Percentiles rank a stretch among this genome's conserved stretches.
Evolutionary conservation across 2,797 vertebrate species (phyloP).

Genomic region (Saxicola maurus): DNA sequence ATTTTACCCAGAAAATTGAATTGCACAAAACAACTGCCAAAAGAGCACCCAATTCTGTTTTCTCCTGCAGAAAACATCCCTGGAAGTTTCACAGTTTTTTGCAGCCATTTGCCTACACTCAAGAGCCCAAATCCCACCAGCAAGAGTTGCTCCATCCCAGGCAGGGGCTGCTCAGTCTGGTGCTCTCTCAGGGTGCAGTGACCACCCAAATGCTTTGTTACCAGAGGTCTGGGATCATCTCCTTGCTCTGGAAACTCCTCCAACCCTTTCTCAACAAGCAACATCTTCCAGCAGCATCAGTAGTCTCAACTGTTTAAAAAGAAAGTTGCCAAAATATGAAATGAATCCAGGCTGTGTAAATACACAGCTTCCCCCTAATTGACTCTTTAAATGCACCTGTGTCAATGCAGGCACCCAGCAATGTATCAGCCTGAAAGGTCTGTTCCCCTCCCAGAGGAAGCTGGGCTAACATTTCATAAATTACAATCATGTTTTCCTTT

Average conservation of each 20-base stretch:
- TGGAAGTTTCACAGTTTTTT: neutral
- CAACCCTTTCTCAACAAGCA: neutral
- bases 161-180: neutral
- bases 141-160: accelerated
- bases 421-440: slow-evolving; percentile 52
- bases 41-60: neutral
- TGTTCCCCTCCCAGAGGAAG: neutral
- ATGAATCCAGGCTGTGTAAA: slow-evolving; percentile 32
- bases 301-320: neutral
- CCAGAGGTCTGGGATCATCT: neutral
- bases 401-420: neutral
- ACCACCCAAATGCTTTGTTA: neutral
- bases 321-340: neutral
- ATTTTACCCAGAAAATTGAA: slow-evolving; percentile 1
- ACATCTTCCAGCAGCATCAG: neutral
- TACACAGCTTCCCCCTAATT: slow-evolving; percentile 39
- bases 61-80: neutral
- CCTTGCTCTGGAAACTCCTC: neutral
- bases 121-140: neutral
- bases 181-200: neutral
- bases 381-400: slow-evolving; percentile 53
- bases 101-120: neutral
- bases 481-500: slow-evolving; percentile 63
- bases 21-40: neutral
- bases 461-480: slow-evolving; percentile 55